These are phyloP conservation scores for Dissostichus mawsoni DNA, from an alignment of 2,113 vertebrate species.

Conservation along the genomic window DNA sequence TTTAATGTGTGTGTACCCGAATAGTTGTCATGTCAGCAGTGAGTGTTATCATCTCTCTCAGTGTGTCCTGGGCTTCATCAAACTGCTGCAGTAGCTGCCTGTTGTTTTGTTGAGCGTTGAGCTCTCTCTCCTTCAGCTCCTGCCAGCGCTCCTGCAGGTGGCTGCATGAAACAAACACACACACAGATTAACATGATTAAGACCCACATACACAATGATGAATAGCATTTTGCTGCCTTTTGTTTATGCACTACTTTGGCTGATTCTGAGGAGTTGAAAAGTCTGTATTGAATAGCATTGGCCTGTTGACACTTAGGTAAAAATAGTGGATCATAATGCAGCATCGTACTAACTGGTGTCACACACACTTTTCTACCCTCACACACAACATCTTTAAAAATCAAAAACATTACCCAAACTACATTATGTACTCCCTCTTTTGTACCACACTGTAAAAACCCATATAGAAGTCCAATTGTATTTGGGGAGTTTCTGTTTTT, in stretches of 20 bases:
- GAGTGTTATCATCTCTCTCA: conserved; percentile 73
- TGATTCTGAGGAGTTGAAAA: conserved; percentile 31
- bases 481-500: no score
- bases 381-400: not conserved
- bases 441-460: no score
- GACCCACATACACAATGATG: not conserved
- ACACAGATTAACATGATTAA: not conserved
- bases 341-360: not conserved
- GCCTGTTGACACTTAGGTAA: conserved; percentile 39
- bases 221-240: not conserved
- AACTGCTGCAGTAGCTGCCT: conserved; percentile 81
- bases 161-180: conserved; percentile 33
- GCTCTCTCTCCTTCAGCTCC: conserved; percentile 77
- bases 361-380: not conserved
- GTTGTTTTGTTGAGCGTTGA: conserved; percentile 72
- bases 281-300: conserved; percentile 33
- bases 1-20: conserved; percentile 62
- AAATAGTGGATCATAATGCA: not conserved
- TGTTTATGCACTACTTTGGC: not conserved
- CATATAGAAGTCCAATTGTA: no score
- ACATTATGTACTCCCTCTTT: no score
- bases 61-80: conserved; percentile 75
- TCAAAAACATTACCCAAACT: no score
- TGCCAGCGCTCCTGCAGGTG: conserved; percentile 73
- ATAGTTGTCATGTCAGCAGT: conserved; percentile 79